Evolutionary conservation across 1,140 invertebrate genomes (phyloP), one percentile per base, ranked within the genome.

Genomic region (Arctopsyche grandis): DNA sequence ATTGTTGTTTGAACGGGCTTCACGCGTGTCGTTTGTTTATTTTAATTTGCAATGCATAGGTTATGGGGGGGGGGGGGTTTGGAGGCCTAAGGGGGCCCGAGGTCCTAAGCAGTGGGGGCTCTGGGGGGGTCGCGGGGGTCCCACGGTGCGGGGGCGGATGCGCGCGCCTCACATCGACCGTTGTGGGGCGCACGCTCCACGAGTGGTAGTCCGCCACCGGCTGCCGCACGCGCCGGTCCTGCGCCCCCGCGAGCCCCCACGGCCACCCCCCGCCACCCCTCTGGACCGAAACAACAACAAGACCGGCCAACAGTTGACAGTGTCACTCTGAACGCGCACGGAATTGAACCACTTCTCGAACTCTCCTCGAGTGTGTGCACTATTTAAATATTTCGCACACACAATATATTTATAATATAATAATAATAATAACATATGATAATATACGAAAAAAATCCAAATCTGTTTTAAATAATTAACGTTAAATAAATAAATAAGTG

Each of bases 121-220:
- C 14, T 14, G 60, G 29, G 56, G 48, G 71, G 82, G 10, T 21
- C 16, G 21, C 1, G 9, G 24, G 24, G 21, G 19, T 24, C 22
- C 19, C 63, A 38, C 29, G 22, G 21, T 12, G 9, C 9, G 63
- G 63, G 76, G 56, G 76, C 19, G 63, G 9, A 10, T 84, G 83
- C 79, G 87, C 85, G 87, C 85, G 85, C 85, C 86, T 85, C 84
- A 86, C 87, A 88, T 88, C 86, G 87, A 88, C 87, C 85, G 83
- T 81, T 73, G 83, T 80, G 79, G 83, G 85, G 87, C 87, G 87
- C 86, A 84, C 86, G 87, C 86, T 85, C 85, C 77, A 24, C 1
- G 24, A 10, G 29, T 12, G 24, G 24, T 52, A 76, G 74, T 76
- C 84, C 83, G 84, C 83, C 83, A 84, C 83, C 85, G 82, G 81